Evolutionary conservation across 2,797 vertebrate genomes (phyloP).

Genomic region (Galaxias olidus): DNA sequence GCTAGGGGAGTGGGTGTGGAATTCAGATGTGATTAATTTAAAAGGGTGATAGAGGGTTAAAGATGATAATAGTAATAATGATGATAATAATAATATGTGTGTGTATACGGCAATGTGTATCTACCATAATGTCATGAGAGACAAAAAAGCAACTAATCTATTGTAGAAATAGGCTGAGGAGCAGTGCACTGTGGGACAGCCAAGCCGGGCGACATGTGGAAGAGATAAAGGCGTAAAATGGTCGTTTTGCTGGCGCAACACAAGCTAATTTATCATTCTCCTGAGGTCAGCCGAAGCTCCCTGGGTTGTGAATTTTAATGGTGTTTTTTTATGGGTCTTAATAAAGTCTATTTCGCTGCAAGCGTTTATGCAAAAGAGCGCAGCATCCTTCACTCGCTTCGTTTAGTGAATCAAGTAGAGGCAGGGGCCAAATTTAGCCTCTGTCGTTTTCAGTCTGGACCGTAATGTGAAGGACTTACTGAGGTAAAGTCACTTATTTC

Average conservation of each 20-base stretch:
- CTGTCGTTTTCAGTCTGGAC: conserved; percentile 25
- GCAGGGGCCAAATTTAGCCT: conserved; percentile 63
- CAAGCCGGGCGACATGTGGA: not conserved
- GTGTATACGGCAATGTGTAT: too few relatives aligned
- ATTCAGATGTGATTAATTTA: too few relatives aligned
- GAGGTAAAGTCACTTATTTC: too few relatives aligned
- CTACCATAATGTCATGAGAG: too few relatives aligned
- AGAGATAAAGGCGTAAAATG: conserved; percentile 64
- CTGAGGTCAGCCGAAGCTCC: conserved; percentile 71
- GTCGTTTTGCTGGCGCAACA: conserved; percentile 76
- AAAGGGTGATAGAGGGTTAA: too few relatives aligned
- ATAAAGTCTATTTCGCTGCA: conserved; percentile 81
- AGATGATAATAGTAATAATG: too few relatives aligned
- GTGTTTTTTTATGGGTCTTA: conserved; percentile 81
- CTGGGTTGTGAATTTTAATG: conserved; percentile 81
- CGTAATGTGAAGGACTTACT: too few relatives aligned
- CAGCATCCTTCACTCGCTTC: conserved; percentile 77
- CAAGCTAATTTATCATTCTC: conserved; percentile 81
- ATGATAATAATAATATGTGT: too few relatives aligned
- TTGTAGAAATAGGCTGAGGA: not conserved
- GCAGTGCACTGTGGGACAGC: conserved; percentile 4
- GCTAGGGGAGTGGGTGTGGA: too few relatives aligned
- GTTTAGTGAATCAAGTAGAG: conserved; percentile 75
- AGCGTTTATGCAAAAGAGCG: conserved; percentile 79
- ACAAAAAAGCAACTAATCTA: too few relatives aligned